These are phyloP conservation scores for Dendropsophus ebraccatus DNA, from an alignment of 2,113 vertebrate species.

Conservation along the genomic window DNA sequence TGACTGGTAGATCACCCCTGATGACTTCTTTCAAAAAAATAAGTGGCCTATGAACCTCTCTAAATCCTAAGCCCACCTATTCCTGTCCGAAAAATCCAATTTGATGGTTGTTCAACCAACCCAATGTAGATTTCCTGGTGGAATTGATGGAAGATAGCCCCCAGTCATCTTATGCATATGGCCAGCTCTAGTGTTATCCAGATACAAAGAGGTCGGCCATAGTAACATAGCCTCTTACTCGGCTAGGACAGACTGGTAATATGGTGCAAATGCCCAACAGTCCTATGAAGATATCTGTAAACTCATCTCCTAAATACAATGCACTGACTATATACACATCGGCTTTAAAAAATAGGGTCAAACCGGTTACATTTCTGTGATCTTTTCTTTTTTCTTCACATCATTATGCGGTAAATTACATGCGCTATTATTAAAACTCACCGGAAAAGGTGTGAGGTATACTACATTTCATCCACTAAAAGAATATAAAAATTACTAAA, in stretches of 20 bases:
- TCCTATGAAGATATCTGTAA: background rate
- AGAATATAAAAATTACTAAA: background rate
- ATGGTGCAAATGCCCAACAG: background rate
- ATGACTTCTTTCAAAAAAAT: too few species aligned
- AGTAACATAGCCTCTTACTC: background rate
- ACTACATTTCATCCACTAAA: slow-evolving; percentile 8
- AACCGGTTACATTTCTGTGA: background rate
- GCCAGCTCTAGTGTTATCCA: background rate
- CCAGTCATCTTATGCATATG: background rate
- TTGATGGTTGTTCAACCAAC: too few species aligned
- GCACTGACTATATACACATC: background rate
- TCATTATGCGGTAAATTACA: background rate
- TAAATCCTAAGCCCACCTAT: too few species aligned
- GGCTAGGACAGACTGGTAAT: background rate
- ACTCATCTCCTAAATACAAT: background rate
- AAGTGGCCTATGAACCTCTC: too few species aligned
- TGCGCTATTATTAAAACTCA: background rate
- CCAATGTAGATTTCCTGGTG: background rate
- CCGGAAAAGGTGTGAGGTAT: background rate
- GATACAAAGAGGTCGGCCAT: background rate
- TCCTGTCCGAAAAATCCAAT: too few species aligned
- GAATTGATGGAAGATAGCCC: background rate
- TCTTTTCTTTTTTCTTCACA: too few species aligned
- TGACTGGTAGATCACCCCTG: too few species aligned
- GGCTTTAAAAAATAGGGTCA: background rate